Evolutionary conservation across 2,113 vertebrate genomes (phyloP).

Genomic region (Redunca redunca): DNA sequence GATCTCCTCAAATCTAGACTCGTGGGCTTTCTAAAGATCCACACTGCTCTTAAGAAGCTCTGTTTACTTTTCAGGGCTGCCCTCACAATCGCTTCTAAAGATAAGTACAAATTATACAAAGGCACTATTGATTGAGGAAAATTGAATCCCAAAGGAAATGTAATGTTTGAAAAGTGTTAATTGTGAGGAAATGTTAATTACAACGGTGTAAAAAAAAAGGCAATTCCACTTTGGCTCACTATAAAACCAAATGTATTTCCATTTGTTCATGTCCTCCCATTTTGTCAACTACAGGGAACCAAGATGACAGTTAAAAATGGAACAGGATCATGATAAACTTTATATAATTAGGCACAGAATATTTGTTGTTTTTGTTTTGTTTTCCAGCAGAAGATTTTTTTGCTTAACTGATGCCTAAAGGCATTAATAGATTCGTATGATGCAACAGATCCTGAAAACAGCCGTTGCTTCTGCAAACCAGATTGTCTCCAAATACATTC

Average conservation of each 20-base stretch:
- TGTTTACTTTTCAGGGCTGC: not conserved
- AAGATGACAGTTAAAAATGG: not conserved
- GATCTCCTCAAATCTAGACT: not conserved
- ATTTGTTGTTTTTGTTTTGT: not conserved
- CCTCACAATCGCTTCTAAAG: not conserved
- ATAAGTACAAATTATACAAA: constrained; percentile 5
- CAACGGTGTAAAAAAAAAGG: not conserved
- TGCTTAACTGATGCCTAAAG: not conserved
- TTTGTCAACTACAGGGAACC: not conserved
- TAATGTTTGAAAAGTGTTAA: not conserved
- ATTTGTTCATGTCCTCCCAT: not conserved
- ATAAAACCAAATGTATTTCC: not conserved
- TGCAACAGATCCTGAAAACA: not conserved
- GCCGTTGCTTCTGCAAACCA: not conserved
- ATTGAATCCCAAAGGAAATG: not conserved
- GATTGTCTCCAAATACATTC: not conserved
- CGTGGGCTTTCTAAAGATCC: not conserved
- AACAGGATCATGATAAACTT: not conserved
- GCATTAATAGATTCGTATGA: not conserved
- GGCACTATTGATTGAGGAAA: not conserved
- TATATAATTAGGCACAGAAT: not conserved
- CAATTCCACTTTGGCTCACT: constrained; percentile 5
- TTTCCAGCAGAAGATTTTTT: constrained; percentile 1
- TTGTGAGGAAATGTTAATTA: constrained; percentile 14
- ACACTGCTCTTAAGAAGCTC: not conserved